Percentiles rank a stretch among this genome's conserved stretches.
phyloP scores from a whole-genome alignment of 2,797 vertebrate genomes.

The Echiichthys vipera region DNA sequence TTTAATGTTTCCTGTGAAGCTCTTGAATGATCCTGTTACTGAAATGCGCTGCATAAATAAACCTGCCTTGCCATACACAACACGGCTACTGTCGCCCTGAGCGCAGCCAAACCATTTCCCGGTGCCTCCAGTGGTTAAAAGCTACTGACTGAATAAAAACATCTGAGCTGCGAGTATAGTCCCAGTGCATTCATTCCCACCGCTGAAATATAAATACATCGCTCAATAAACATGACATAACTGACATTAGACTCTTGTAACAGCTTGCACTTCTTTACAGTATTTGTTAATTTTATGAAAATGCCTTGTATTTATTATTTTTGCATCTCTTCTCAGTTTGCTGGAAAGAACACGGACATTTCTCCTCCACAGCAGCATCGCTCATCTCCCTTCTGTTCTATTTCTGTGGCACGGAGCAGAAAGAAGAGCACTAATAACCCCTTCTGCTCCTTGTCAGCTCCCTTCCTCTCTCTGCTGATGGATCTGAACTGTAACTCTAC shows the following conservation, averaged over 20 bases:
- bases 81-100: too few relatives aligned
- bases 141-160: too few relatives aligned
- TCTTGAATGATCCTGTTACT: too few relatives aligned
- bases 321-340: neutral
- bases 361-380: neutral
- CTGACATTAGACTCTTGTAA: neutral
- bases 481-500: conserved; percentile 49
- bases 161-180: too few relatives aligned
- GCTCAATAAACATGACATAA: too few relatives aligned
- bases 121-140: too few relatives aligned
- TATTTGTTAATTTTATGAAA: neutral
- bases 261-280: conserved; percentile 12
- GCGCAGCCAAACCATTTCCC: too few relatives aligned
- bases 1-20: too few relatives aligned
- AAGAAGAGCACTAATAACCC: conserved; percentile 58
- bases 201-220: too few relatives aligned
- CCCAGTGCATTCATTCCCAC: too few relatives aligned
- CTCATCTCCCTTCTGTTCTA: conserved; percentile 33
- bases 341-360: neutral
- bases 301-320: neutral
- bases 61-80: too few relatives aligned
- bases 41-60: too few relatives aligned
- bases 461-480: conserved; percentile 23
- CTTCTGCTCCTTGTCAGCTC: conserved; percentile 35
- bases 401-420: conserved; percentile 43